These are phyloP conservation scores for Brachionus paranguensis DNA, from an alignment of 1,140 invertebrate species.

Conservation along the genomic window DNA sequence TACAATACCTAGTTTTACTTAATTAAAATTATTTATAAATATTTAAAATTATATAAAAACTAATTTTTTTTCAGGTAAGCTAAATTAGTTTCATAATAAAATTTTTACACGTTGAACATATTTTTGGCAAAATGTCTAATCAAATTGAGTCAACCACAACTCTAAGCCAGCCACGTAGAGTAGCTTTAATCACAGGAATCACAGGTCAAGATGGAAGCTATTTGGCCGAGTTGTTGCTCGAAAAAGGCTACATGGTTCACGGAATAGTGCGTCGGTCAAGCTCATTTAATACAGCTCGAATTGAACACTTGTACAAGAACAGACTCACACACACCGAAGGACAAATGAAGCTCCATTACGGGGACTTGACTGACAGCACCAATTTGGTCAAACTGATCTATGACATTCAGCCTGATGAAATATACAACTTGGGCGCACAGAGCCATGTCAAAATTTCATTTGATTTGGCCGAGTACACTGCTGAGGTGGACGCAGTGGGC, in stretches of 20 bases:
- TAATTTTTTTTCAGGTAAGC: too few species aligned
- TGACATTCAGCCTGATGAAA: constrained; percentile 78
- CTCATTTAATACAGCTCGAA: constrained; percentile 90
- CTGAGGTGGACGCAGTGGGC: constrained; percentile 96
- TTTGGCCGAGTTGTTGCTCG: constrained; percentile 85
- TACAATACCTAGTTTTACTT: too few species aligned
- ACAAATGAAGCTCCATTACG: constrained; percentile 86
- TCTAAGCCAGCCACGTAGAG: neutral
- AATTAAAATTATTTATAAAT: too few species aligned
- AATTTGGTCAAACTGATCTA: constrained; percentile 91
- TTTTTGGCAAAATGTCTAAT: neutral
- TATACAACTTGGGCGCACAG: constrained; percentile 98
- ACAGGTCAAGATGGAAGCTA: constrained; percentile 99
- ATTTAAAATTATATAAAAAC: too few species aligned
- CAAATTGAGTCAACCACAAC: neutral
- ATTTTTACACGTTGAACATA: neutral
- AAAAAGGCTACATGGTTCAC: constrained; percentile 87
- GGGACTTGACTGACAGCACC: constrained; percentile 95
- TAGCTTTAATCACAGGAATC: constrained; percentile 80
- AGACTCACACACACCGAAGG: constrained; percentile 68
- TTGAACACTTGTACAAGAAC: constrained; percentile 89
- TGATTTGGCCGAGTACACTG: constrained; percentile 96
- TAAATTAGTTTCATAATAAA: neutral
- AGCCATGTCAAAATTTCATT: constrained; percentile 97
- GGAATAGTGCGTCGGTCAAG: constrained; percentile 88